Percentiles rank a stretch among this genome's conserved stretches.
These are phyloP conservation scores for Chelonia mydas DNA, from an alignment of 2,797 vertebrate genomes.

Conservation along the genomic window DNA sequence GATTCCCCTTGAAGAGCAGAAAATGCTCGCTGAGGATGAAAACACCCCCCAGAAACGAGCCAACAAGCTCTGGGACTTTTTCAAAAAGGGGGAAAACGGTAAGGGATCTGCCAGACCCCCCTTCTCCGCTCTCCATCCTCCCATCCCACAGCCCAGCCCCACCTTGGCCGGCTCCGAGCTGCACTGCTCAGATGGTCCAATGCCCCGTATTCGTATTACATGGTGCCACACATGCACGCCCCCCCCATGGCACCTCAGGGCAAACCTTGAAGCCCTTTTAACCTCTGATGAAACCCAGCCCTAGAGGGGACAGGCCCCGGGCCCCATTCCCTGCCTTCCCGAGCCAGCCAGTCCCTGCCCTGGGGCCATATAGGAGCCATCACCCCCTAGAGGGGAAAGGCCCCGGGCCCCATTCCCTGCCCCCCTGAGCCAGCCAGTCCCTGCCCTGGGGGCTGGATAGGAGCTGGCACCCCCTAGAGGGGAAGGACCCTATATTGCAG, in stretches of 20 bases:
- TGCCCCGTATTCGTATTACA: neutral
- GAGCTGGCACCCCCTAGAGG: neutral
- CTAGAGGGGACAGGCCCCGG: no score
- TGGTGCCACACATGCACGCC: no score
- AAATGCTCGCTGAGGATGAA: conserved; percentile 88
- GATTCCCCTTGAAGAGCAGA: conserved; percentile 87
- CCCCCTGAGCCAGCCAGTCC: no score
- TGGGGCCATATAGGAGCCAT: no score
- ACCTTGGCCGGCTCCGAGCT: neutral
- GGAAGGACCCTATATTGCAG: neutral
- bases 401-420: no score
- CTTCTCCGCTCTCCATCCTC: neutral
- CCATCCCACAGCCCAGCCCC: neutral
- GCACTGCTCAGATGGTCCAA: neutral
- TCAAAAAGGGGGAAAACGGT: conserved; percentile 92
- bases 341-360: no score
- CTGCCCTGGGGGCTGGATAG: no score
- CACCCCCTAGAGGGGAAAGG: no score
- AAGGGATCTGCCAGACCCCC: conserved; percentile 11
- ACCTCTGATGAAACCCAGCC: neutral
- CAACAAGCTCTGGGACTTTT: conserved; percentile 91
- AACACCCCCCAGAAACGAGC: conserved; percentile 92
- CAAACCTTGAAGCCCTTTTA: neutral
- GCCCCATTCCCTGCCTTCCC: no score
- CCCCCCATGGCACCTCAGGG: no score